Base-by-base conservation (phyloP, 2,888 invertebrate species). In the Acleris literana region DNA sequence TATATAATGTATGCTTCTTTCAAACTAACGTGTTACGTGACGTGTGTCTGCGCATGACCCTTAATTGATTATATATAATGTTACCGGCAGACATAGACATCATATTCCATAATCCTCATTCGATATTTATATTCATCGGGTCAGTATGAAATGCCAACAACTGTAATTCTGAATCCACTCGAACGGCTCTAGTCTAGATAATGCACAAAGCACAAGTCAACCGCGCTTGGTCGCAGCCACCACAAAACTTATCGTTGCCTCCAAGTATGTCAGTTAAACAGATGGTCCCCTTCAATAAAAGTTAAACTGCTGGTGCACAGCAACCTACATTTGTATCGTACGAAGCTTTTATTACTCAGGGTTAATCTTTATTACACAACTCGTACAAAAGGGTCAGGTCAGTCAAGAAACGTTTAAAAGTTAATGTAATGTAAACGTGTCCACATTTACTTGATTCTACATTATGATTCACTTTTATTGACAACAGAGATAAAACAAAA, bases 351-450 rank as follows among this genome's bases (percentile, higher is more conserved):
- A 66, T 56, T 62, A 17, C 62, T 25, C 13, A 33, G 57, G 61
- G 61, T 61, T 66, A 66, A 66, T 66, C 66, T 66, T 66, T 66
- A 66, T 66, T 57, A 53, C 64, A 49, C 18, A 22, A 64, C 33
- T 58, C 52, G 29, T 53, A 62, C 56, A 57, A 62, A 62, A 57
- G 62, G 66, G 62, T 66, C 57, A 66, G 52, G 65, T 52, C 56
- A 66, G 61, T 66, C 56, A 61, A 57, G 66, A 57, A 62, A 66
- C 61, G 61, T 66, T 52, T 43, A 62, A 61, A 66, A 57, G 66
- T 66, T 61, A 56, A 57, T 62, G 61, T 61, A 39, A 66, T 57
- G 46, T 61, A 52, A 22, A 59, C 54, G 54, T 49, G 25, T 52
- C 52, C 29, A 53, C 48, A 17, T 29, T 51, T n/a, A n/a, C 7